Base-by-base conservation (phyloP, 2,113 vertebrate genomes). In the Morphnarchus princeps region DNA sequence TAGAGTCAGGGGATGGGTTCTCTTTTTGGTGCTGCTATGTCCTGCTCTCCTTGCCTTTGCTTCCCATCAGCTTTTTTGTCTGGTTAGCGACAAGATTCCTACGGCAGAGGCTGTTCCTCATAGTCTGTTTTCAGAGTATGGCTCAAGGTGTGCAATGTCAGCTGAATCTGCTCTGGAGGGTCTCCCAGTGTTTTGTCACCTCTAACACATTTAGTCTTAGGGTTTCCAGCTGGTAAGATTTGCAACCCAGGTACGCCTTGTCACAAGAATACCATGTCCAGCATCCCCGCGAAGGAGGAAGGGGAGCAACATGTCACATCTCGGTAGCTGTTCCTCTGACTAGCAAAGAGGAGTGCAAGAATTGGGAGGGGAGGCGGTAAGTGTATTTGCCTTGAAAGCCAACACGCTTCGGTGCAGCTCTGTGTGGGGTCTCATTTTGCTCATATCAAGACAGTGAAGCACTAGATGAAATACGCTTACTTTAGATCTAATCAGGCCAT, bases 281-380 rank as follows among this genome's bases (percentile, higher is more conserved):
- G 34, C 17, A 83, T 38, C 52, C 17, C 20, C 4, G 4, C 10
- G 36, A n/a, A 36, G 61, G 31, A 42, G 31, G 38, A 63, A 69
- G 22, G 20, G 17, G 40, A 54, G 9, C n/a, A 50, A 2, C 3
- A 7, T 0, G 0, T 49, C 55, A 7, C 10, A 15, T 11, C 40
- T 72, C 9, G 18, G 54, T 59, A 84, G 34, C 34, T 73, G 5
- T 5, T 83, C 21, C 79, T 73, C 40, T 81, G 54, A 26, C 28
- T 26, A 52, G 11, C 29, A 74, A 61, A 71, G 58, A 70, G 18
- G 26, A 54, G 19, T 13, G 9, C 42, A 43, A 31, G 59, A 67
- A 12, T 0, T 25, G 29, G 19, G 32, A 62, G 36, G 19, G 5
- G 17, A 38, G 7, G 20, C 54, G 59, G 3, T 66, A 40, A 70